Base-by-base conservation (phyloP, 2,888 invertebrate species). In the Nipponacmea schrenckii region DNA sequence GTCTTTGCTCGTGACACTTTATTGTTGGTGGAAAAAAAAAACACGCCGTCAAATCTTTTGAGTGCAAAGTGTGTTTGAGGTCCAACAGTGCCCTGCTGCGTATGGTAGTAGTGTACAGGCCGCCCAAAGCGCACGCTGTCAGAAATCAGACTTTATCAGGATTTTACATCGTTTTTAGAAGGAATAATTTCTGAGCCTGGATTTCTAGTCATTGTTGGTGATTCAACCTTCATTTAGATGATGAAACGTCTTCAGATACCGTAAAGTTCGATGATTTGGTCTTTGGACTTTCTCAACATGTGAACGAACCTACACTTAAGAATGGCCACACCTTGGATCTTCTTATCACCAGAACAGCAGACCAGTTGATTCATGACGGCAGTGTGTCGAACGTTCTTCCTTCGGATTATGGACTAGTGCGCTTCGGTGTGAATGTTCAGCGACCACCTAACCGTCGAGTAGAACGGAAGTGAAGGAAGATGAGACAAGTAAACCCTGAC, bases 281-380 rank as follows among this genome's bases (percentile, higher is more conserved):
- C 20, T 50, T 50, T 14, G 50, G 50, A 50, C 50, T 50, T 50
- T 50, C 50, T 50, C 50, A 50, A 50, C 50, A 50, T 50, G 50
- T 50, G 50, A 50, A 20, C 14, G 50, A 14, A 50, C 14, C 50
- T 50, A 50, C 50, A 20, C 50, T 12, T 50, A 50, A 50, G 50
- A 50, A 50, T 50, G 50, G 50, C 50, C 50, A 50, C 50, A 50
- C 50, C 50, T 50, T 50, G 50, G 50, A 50, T 50, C 50, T 50
- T 50, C 50, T 50, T 50, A 50, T 50, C 50, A 50, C 50, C 50
- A 50, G 50, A 50, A 50, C 12, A 8, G 12, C 50, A 50, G 50
- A 50, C 50, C 50, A 50, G 50, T 50, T 50, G 50, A 50, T 50
- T 50, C 50, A 50, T 50, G 50, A 50, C 50, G 50, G 7, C 50